Evolutionary conservation across 2,113 vertebrate genomes (phyloP), one percentile per base, ranked within the genome.

Genomic region (Zosterops pallidus): DNA sequence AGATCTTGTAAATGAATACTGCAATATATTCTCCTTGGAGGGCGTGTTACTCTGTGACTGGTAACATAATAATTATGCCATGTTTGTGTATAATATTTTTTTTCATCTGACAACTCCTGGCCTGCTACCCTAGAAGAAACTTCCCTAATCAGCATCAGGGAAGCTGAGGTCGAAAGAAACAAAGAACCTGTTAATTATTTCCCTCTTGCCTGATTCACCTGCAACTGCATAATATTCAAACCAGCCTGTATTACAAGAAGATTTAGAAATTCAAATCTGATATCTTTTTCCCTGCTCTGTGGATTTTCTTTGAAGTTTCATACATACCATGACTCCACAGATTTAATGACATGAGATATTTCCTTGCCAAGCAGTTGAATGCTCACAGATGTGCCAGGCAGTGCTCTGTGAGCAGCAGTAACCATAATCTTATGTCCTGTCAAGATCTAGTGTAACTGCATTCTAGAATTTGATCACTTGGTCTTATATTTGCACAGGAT

Each of bases 1-100:
- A 92, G 83, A 84, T 57, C 53, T 96, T 94, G 49, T 39, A 92
- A 88, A 89, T 74, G 75, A 92, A 86, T 42, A 75, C 35, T 91
- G 68, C 50, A 90, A 63, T 79, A 46, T 63, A 71, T 79, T 86
- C 22, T 53, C 63, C 31, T 94, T 88, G 88, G 82, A 88, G 37
- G 19, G 25, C 14, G 1, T 37, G 31, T 47, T 91, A 28, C 39
- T 37, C 2, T 59, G 64, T 33, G 80, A 63, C 52, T 84, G 52
- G 56, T 70, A 94, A 86, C 55, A 75, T 76, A 93, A 81, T 55
- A 81, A 91, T 86, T 76, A 89, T 64, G 35, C 31, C 31, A 57
- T 57, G 18, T 86, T 91, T 92, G 33, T 24, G 39, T 68, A 37
- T 9, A 86, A n/a, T 57, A 62, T 37, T 64, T 87, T 86, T 86